A percentile compares a stretch with the other conserved stretches of the same genome.
phyloP scores from a whole-genome alignment of 2,113 vertebrate species.

The Brienomyrus brachyistius region DNA sequence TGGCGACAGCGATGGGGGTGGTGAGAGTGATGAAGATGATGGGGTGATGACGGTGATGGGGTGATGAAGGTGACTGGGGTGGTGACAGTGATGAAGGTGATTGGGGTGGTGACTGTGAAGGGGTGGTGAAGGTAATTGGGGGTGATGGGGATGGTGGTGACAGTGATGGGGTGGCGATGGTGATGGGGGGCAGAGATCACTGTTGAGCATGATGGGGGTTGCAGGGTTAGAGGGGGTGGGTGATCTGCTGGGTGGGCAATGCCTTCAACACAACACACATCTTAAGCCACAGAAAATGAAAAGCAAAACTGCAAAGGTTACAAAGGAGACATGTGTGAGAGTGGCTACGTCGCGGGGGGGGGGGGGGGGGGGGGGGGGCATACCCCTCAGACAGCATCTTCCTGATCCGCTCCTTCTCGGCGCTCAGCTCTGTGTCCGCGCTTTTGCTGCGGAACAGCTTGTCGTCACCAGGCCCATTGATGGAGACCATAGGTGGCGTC shows the following conservation, averaged over 20 bases:
- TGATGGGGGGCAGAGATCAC: background rate
- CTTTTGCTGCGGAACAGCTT: slow-evolving; percentile 91
- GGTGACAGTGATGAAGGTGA: too few species aligned
- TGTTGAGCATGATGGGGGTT: background rate
- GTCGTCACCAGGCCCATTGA: slow-evolving; percentile 85
- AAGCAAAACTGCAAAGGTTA: background rate
- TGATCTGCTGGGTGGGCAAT: too few species aligned
- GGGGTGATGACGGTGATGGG: too few species aligned
- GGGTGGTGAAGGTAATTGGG: background rate
- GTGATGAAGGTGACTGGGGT: too few species aligned
- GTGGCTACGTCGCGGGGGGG: background rate
- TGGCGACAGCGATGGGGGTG: too few species aligned
- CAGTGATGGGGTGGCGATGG: too few species aligned
- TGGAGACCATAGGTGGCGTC: slow-evolving; percentile 67
- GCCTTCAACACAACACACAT: background rate
- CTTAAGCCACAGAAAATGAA: background rate
- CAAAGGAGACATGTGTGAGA: background rate
- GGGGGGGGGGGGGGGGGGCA: background rate
- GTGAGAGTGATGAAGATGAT: too few species aligned
- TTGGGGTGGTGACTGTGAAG: background rate
- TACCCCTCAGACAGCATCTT: slow-evolving; percentile 96
- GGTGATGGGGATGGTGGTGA: too few species aligned
- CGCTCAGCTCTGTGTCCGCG: slow-evolving; percentile 76
- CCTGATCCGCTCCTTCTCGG: slow-evolving; percentile 85
- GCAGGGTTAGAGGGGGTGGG: background rate